Base-by-base conservation (phyloP, 2,888 invertebrate genomes). In the Scaptodrosophila latifasciaeformis region DNA sequence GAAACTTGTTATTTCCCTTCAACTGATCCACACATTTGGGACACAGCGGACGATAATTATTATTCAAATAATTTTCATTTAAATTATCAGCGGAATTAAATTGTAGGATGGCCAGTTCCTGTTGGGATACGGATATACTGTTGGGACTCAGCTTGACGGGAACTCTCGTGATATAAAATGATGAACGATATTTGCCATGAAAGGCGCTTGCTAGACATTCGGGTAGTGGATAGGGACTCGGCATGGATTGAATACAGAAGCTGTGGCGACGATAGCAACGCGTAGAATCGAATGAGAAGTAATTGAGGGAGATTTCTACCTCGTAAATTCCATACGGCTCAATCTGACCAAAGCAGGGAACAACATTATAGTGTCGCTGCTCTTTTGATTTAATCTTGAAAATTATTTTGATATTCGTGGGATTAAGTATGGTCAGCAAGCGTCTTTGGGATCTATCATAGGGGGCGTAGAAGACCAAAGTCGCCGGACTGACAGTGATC, bases 351-450 rank as follows among this genome's bases (percentile, higher is more conserved):
- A 50, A 29, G 27, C 15, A 48, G 1, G 76, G 72, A 3, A 1
- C 21, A 0, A 72, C 53, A 2, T 7, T 27, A n/a, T 66, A 79
- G 4, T 44, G n/a, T 1, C 2, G 2, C 1, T 21, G n/a, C 0
- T 52, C 48, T 51, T 62, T 79, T 0, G 58, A 53, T 2, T 43
- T 69, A 1, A 78, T 31, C 39, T 79, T 72, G n/a, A 59, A 72
- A 1, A 79, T 9, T 6, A 76, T 17, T 1, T 15, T 7, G 0
- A 1, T 1, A 0, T 15, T 0, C 0, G 40, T 64, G 2, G 70
- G 64, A 52, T 72, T 72, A n/a, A 69, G 12, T 0, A 79, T 30
- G 1, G 61, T 64, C 0, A 72, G 27, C 0, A 46, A 13, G 3
- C 79, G 58, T 1, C 17, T 54, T 42, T 72, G 72, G 0, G 2